Percentiles rank a stretch among this genome's conserved stretches.
Conservation (phyloP, 2,113 vertebrate genomes). For the Rhombomys opimus region DNA sequence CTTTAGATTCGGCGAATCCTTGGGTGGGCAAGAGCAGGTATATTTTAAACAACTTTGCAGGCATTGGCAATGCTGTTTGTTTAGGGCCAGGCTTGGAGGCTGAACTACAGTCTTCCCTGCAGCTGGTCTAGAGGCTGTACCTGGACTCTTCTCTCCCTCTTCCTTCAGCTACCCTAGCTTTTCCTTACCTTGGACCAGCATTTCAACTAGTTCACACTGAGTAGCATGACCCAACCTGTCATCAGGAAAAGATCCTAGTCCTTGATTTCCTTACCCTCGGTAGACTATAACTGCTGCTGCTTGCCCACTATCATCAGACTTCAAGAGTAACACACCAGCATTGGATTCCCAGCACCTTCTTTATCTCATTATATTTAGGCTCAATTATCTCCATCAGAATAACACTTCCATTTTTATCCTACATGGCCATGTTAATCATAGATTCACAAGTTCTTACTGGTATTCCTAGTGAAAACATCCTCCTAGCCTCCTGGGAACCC, state of each 20-base stretch:
- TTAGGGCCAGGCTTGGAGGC: neutral
- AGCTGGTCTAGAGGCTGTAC: neutral
- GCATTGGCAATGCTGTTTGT: neutral
- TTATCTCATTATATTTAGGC: neutral
- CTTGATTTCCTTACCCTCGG: neutral
- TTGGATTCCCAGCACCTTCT: neutral
- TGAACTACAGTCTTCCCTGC: neutral
- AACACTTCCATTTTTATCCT: neutral
- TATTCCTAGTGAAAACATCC: neutral
- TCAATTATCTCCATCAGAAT: neutral
- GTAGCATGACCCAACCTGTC: neutral
- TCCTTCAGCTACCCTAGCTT: neutral
- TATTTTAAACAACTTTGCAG: neutral
- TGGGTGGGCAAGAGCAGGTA: neutral
- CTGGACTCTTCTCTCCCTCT: no score
- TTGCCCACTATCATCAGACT: neutral
- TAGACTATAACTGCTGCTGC: neutral
- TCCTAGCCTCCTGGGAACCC: neutral
- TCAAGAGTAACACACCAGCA: neutral
- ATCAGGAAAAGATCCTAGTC: neutral
- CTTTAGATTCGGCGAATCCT: neutral
- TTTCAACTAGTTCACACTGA: neutral
- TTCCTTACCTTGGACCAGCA: neutral
- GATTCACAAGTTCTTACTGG: neutral
- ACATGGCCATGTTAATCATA: neutral